Base-by-base conservation (phyloP, 1,140 invertebrate species). In the Drosophila pandora region DNA sequence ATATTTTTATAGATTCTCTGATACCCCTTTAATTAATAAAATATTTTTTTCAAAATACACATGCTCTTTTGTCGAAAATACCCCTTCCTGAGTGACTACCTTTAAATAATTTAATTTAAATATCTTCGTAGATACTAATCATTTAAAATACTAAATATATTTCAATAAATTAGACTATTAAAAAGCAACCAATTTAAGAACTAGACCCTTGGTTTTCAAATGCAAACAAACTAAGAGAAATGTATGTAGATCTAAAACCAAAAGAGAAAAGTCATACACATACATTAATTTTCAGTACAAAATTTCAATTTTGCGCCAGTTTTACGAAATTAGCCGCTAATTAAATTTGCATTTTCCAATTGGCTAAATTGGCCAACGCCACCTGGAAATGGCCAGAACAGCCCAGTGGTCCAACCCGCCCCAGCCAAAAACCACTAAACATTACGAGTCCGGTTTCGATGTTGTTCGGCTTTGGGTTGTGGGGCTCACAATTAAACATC, bases 311-410 rank as follows among this genome's bases (percentile, higher is more conserved):
- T 65, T 49, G 49, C 62, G 57, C 56, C 45, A 61, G 28, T 61
- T 65, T 65, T 39, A 22, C 56, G 32, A 61, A 60, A 61, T 65
- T 23, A 60, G 39, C 62, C 62, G 45, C 62, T 61, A 65, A 65
- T 65, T 65, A 65, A 65, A 65, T 65, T 61, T 61, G 57, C 62
- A 65, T 65, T 65, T 60, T 30, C 45, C 62, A 62, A 61, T 65
- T 65, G 45, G 30, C 43, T 56, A 64, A 64, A 60, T 64, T 48
- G 43, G 54, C 39, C 39, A 30, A 30, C 54, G 2, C n/a, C 62
- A 65, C 62, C 45, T 65, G 62, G 34, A 37, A 61, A 57, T 22
- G 4, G 43, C 41, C 39, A 41, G n/a, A 28, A 10, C 2, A 2
- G 30, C 56, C 22, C 13, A 23, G 28, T 22, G 13, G 12, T 17